Evolutionary conservation across 2,888 invertebrate species (phyloP), one percentile per base, ranked within the genome.

Genomic region (Nephrocerus scutellatus): DNA sequence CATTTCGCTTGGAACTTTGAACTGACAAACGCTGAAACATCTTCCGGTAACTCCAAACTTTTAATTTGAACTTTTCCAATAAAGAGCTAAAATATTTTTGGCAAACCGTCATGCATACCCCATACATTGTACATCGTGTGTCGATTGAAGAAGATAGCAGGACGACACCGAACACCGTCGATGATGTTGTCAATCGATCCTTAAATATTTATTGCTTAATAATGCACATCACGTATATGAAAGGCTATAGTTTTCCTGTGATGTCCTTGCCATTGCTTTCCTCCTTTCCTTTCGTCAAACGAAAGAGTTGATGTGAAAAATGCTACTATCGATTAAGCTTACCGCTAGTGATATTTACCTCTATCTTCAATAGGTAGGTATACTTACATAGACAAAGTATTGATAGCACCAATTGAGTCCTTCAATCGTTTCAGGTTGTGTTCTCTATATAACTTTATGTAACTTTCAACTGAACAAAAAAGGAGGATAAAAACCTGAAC

Each of bases 11-110:
- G n/a, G n/a, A n/a, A n/a, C n/a, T n/a, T n/a, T n/a, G n/a, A n/a
- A n/a, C n/a, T n/a, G n/a, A n/a, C n/a, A n/a, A n/a, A n/a, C n/a
- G n/a, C n/a, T n/a, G n/a, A n/a, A n/a, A n/a, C n/a, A n/a, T n/a
- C n/a, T n/a, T n/a, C n/a, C n/a, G n/a, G n/a, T n/a, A n/a, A n/a
- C n/a, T n/a, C n/a, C n/a, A n/a, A n/a, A 44, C 40, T 46, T 48
- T 46, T 48, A 46, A 48, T 48, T 48, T 48, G 46, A 48, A 46
- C 48, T 48, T 48, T 48, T 48, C 46, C 48, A 48, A 48, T 48
- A 46, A 48, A 43, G 39, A 44, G 44, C 46, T 48, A 48, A 46
- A 46, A 40, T 46, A 48, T 46, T 44, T n/a, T n/a, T n/a, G n/a
- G n/a, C n/a, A n/a, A n/a, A n/a, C n/a, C n/a, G n/a, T n/a, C n/a